Evolutionary conservation across 1,140 invertebrate genomes (phyloP).

Genomic region (Lordiphosa mommai): DNA sequence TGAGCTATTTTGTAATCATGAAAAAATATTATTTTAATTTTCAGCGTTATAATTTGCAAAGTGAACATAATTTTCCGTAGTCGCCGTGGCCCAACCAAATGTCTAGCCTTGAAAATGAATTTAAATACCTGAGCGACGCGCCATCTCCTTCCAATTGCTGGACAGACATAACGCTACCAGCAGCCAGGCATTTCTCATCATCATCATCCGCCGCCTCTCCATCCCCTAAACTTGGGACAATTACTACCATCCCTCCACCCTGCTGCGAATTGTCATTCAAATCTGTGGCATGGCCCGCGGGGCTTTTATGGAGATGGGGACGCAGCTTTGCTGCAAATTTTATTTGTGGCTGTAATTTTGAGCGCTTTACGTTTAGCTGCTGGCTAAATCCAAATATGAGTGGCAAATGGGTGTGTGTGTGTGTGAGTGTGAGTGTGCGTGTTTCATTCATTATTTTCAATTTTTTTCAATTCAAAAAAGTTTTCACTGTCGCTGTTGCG

Average conservation of each 20-base stretch:
- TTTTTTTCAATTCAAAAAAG: slow-evolving; percentile 69
- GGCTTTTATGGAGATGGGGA: slow-evolving; percentile 6
- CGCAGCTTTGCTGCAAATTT: slow-evolving; percentile 50
- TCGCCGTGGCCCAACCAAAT: slow-evolving; percentile 15
- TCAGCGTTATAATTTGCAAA: slow-evolving; percentile 51
- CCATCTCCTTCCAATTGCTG: slow-evolving; percentile 1
- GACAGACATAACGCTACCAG: slow-evolving; percentile 3
- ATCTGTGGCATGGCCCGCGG: slow-evolving; percentile 47
- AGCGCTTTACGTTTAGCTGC: slow-evolving; percentile 65
- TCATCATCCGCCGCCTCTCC: not conserved
- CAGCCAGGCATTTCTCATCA: slow-evolving; percentile 20
- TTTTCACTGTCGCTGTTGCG: slow-evolving; percentile 42
- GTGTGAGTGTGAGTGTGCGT: slow-evolving; percentile 20
- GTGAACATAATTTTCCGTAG: slow-evolving; percentile 56
- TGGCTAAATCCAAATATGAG: slow-evolving; percentile 21
- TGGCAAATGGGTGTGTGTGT: not conserved
- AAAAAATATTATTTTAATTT: slow-evolving; percentile 74
- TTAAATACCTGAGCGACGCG: slow-evolving; percentile 59
- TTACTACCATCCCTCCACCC: not conserved
- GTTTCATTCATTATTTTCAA: slow-evolving; percentile 73
- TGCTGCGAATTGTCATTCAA: slow-evolving; percentile 62
- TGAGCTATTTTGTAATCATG: slow-evolving; percentile 69
- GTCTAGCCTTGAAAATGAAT: slow-evolving; percentile 66
- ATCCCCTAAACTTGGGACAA: slow-evolving; percentile 5
- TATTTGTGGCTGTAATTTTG: slow-evolving; percentile 73